Conservation (phyloP, 1,140 invertebrate genomes). For the Lerema accius region DNA sequence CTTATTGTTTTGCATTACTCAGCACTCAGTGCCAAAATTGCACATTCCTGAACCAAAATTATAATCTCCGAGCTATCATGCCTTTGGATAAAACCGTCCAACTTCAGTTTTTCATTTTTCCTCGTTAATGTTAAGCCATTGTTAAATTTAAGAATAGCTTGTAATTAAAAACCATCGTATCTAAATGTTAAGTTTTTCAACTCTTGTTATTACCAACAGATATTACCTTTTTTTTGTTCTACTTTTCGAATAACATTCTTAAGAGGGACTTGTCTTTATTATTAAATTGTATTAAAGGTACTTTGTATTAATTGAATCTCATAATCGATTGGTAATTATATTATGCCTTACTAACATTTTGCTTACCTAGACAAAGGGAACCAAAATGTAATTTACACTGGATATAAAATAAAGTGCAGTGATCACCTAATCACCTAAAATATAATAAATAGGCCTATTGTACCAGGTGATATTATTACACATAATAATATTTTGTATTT, state of each 20-base stretch:
- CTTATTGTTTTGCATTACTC: conserved; percentile 29
- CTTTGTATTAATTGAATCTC: too few relatives aligned
- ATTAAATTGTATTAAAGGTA: too few relatives aligned
- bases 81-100: conserved; percentile 46
- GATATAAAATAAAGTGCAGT: too few relatives aligned
- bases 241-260: conserved; percentile 7
- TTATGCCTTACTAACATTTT: too few relatives aligned
- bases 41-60: conserved; percentile 27
- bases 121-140: conserved; percentile 26
- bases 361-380: too few relatives aligned
- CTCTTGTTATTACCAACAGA: conserved; percentile 24
- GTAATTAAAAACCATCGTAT: not conserved
- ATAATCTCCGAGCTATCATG: conserved; percentile 14
- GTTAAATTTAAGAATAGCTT: conserved; percentile 32
- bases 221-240: conserved; percentile 20
- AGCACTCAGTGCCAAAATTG: conserved; percentile 40
- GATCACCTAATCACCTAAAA: too few relatives aligned
- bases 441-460: too few relatives aligned
- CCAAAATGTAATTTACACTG: too few relatives aligned
- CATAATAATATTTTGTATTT: too few relatives aligned
- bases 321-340: too few relatives aligned
- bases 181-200: not conserved
- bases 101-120: conserved; percentile 43
- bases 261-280: conserved; percentile 12
- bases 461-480: too few relatives aligned